Base-by-base conservation (phyloP, 2,888 invertebrate genomes). In the Melieria crassipennis region DNA sequence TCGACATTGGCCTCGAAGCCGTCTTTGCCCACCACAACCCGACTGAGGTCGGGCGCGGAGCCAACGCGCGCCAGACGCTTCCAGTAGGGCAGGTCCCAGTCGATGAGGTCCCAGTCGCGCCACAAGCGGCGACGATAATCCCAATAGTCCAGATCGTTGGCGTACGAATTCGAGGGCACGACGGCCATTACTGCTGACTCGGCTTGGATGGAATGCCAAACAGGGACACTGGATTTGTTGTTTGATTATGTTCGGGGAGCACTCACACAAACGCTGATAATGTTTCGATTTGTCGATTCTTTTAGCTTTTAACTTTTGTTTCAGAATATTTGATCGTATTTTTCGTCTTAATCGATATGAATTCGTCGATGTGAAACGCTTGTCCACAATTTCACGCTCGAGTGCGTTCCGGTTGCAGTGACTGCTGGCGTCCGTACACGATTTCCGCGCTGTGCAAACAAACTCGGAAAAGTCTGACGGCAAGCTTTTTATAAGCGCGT, bases 1-100 rank as follows among this genome's bases (percentile, higher is more conserved):
- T 92, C 92, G 52, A 92, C 83, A 65, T 89, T 89, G 1, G 91
- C 90, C 86, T 91, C 91, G 75, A 92, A 92, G 70, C 92, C 91
- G 78, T 92, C 90, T 45, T 91, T 90, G 80, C 91, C 91, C 7
- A 88, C 85, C 9, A 85, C 78, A 3, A 85, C 85, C 30, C 85
- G 82, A 76, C 85, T 85, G 5, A 85, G 80, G 75, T 85, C 85
- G 50, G 85, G 85, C n/a, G 85, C 85, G 2, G 85, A 85, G 62
- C 85, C 84, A n/a, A 84, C 83, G 16, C 85, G 82, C 0, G 83
- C 70, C 72, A 85, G 75, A n/a, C 85, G 84, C 78, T 83, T 84
- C 81, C 85, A 85, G 62, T 85, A 84, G 57, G 85, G 85, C 67
- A 83, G 52, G 70, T 85, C 85, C 81, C 81, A 85, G 74, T 85